phyloP scores from a whole-genome alignment of 1,140 invertebrate species.

The Chironomus striatipennis region DNA sequence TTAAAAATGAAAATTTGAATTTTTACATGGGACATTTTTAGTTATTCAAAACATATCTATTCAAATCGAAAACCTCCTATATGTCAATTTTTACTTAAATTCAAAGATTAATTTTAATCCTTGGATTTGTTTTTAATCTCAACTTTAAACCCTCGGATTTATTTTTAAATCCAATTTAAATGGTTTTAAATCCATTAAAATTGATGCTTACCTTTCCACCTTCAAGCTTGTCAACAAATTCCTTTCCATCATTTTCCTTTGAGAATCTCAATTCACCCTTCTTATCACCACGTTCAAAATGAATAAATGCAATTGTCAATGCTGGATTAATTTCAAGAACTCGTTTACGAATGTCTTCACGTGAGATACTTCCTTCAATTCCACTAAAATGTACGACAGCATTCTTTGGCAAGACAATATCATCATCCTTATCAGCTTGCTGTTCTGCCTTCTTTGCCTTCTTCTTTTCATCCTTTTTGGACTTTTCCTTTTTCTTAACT shows the following conservation, averaged over 20 bases:
- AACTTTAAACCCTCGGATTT: no score
- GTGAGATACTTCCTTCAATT: conserved; percentile 48
- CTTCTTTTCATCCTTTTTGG: conserved; percentile 48
- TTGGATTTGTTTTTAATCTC: no score
- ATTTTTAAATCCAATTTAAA: no score
- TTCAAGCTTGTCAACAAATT: conserved; percentile 52
- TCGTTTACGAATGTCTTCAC: conserved; percentile 62
- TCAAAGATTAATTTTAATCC: no score
- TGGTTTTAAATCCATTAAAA: no score
- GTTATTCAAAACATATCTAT: no score
- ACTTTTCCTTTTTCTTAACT: conserved; percentile 58
- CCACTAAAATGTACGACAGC: conserved; percentile 58
- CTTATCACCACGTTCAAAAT: conserved; percentile 61
- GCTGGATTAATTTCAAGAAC: conserved; percentile 44
- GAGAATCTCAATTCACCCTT: conserved; percentile 61
- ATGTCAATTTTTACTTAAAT: no score
- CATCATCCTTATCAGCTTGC: conserved; percentile 37
- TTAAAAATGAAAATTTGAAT: no score
- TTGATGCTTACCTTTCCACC: conserved; percentile 49
- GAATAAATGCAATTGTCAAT: conserved; percentile 58
- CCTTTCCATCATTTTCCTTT: conserved; percentile 58
- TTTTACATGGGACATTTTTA: no score
- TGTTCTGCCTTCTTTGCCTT: conserved; percentile 43
- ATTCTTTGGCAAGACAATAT: conserved; percentile 52
- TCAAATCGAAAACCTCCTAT: no score